Conservation (phyloP, 92 coral and sea anemone genomes). For the Palythoa grandiflora region DNA sequence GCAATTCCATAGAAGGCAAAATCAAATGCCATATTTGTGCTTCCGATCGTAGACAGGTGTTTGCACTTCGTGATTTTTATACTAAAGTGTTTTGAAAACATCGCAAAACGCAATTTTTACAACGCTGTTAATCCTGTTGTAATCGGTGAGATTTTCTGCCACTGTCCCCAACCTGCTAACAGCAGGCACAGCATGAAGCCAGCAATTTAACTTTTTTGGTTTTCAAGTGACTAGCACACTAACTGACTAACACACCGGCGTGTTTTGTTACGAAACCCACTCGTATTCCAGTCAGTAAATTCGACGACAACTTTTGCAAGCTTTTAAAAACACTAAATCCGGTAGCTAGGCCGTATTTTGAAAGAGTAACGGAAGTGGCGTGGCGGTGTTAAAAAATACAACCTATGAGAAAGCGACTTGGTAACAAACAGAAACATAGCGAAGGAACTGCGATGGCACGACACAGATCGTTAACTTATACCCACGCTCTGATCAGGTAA, state of each 20-base stretch:
- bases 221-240: background rate
- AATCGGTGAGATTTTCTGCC: background rate
- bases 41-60: constrained; percentile 23
- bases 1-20: background rate
- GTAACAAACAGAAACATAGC: constrained; percentile 22
- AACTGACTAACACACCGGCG: background rate
- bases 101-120: background rate
- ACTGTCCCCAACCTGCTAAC: background rate
- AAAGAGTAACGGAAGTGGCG: constrained; percentile 30
- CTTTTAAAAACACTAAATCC: background rate
- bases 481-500: constrained; percentile 17
- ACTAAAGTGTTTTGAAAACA: background rate
- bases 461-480: constrained; percentile 17
- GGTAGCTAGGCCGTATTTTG: constrained; percentile 16
- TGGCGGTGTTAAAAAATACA: constrained; percentile 1
- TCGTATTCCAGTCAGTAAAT: constrained; percentile 9
- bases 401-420: background rate
- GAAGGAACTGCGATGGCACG: constrained; percentile 2
- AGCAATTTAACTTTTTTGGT: background rate
- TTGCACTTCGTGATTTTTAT: background rate
- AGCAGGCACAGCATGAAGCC: constrained; percentile 12
- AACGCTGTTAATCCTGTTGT: background rate
- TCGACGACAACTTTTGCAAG: background rate
- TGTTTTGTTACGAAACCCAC: constrained; percentile 9
- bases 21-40: constrained; percentile 14